Percentiles rank a stretch among this genome's conserved stretches.
Conservation (phyloP, 2,113 vertebrate genomes). For the Eulemur rufifrons region DNA sequence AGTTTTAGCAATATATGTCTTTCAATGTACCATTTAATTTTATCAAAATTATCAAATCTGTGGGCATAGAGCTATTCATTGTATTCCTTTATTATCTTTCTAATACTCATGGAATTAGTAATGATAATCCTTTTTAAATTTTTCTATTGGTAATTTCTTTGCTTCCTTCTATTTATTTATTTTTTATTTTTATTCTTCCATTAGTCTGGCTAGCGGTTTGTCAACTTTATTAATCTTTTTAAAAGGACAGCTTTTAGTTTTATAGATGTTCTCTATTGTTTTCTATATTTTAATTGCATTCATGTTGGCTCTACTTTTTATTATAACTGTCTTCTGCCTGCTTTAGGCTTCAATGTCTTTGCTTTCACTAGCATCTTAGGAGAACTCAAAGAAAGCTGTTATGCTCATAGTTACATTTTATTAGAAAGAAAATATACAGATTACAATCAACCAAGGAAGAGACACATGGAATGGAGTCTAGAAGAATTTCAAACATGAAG, state of each 20-base stretch:
- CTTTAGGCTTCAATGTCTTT: neutral
- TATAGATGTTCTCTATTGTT: neutral
- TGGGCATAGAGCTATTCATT: neutral
- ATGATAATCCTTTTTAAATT: neutral
- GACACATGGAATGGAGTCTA: neutral
- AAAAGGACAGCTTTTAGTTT: neutral
- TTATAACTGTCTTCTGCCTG: neutral
- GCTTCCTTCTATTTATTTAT: neutral
- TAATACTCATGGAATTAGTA: neutral
- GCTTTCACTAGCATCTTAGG: neutral
- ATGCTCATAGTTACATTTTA: neutral
- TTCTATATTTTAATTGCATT: neutral
- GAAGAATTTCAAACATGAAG: neutral
- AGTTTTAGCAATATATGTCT: neutral
- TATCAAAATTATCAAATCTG: neutral
- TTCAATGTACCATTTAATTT: neutral
- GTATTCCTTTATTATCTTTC: neutral
- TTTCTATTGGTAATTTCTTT: neutral
- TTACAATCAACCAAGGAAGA: neutral
- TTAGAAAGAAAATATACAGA: neutral
- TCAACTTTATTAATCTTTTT: neutral
- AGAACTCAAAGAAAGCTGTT: neutral
- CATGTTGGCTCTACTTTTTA: neutral
- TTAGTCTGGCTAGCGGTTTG: neutral
- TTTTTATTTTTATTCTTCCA: neutral